Evolutionary conservation across 2,113 vertebrate genomes (phyloP).

Genomic region (Oceanites oceanicus): DNA sequence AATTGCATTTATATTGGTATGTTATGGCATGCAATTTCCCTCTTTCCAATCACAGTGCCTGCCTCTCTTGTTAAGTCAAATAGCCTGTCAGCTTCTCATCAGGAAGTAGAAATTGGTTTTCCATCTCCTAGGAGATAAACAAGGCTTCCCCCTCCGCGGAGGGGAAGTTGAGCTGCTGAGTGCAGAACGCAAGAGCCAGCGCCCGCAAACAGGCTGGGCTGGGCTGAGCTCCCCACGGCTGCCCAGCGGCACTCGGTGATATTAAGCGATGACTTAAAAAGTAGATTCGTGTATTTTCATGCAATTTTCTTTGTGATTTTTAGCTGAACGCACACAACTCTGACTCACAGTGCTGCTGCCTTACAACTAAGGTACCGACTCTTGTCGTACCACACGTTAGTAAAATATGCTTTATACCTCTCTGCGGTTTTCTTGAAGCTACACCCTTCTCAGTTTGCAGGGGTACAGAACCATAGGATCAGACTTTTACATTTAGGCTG

Average conservation of each 20-base stretch:
- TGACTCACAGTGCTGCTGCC: not conserved
- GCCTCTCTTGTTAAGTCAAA: constrained; percentile 51
- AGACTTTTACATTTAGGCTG: not conserved
- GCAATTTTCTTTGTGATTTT: not conserved
- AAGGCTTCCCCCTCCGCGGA: constrained; percentile 22
- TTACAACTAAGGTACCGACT: not conserved
- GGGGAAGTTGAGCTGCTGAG: constrained; percentile 29
- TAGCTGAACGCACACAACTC: not conserved
- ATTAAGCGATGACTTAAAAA: not conserved
- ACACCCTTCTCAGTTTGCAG: not conserved
- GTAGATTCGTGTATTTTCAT: not conserved
- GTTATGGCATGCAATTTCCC: constrained; percentile 62
- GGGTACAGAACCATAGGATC: not conserved
- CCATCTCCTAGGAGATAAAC: constrained; percentile 59
- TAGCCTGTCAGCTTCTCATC: constrained; percentile 67
- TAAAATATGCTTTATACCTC: not conserved
- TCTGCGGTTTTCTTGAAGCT: not conserved
- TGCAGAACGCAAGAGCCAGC: fast-evolving
- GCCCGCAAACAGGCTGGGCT: not conserved
- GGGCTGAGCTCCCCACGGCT: not conserved
- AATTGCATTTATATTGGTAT: constrained; percentile 59
- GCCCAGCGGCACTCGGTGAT: not conserved
- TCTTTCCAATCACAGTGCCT: constrained; percentile 14
- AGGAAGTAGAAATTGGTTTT: constrained; percentile 56
- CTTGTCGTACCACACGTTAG: not conserved